Evolutionary conservation across 2,797 vertebrate species (phyloP).

Genomic region (Scomberomorus guttatus): DNA sequence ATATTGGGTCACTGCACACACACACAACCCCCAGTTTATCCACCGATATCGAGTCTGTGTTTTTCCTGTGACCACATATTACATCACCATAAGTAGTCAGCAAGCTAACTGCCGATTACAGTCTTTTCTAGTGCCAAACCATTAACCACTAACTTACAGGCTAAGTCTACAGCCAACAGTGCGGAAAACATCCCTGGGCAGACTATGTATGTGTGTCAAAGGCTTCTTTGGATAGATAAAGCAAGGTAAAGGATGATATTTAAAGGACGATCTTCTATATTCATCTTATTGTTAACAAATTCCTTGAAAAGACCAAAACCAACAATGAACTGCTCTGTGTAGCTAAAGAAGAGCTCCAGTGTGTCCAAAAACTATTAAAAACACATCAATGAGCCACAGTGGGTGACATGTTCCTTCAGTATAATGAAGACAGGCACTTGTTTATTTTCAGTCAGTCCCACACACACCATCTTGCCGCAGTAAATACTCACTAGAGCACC

Average conservation of each 20-base stretch:
- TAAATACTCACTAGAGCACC: not conserved
- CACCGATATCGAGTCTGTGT: not conserved
- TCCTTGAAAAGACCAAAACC: no score
- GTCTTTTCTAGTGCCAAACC: not conserved
- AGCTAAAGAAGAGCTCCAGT: no score
- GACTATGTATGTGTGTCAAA: not conserved
- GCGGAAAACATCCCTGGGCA: not conserved
- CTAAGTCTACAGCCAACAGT: not conserved
- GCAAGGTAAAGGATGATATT: not conserved
- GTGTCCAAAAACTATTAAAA: no score
- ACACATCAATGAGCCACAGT: no score
- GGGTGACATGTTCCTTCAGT: not conserved
- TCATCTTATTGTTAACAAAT: not conserved
- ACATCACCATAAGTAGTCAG: conserved; percentile 25
- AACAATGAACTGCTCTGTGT: no score
- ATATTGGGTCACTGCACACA: conserved; percentile 28
- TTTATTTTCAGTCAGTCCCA: no score
- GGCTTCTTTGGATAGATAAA: not conserved
- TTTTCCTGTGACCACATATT: conserved; percentile 8
- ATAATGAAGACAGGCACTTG: no score
- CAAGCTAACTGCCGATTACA: conserved; percentile 5
- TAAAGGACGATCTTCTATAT: not conserved
- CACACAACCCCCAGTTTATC: conserved; percentile 13
- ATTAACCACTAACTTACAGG: not conserved
- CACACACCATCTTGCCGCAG: not conserved